Conservation (phyloP, 2,888 invertebrate genomes). For the Thyatira batis region DNA sequence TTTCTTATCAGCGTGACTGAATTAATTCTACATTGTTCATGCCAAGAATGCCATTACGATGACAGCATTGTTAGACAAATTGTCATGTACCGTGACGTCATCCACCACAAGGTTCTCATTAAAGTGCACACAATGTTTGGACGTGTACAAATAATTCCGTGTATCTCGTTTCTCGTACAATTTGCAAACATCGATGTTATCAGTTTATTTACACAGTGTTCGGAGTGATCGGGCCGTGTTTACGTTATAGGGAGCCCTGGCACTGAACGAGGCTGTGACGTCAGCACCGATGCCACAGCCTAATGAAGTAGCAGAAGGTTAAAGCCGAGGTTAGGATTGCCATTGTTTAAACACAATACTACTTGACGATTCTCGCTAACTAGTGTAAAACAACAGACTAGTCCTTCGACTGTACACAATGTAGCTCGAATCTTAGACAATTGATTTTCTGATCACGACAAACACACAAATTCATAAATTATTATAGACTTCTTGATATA, state of each 20-base stretch:
- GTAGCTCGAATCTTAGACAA: not conserved
- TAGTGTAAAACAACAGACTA: not conserved
- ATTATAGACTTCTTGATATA: no score
- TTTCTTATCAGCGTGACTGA: not conserved
- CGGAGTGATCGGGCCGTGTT: slow-evolving; percentile 53
- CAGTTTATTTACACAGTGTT: slow-evolving; percentile 50
- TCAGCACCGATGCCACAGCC: slow-evolving; percentile 40
- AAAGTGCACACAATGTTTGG: not conserved
- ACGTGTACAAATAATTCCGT: slow-evolving; percentile 6
- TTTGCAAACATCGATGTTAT: slow-evolving; percentile 32
- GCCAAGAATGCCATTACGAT: not conserved
- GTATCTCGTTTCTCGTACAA: slow-evolving; percentile 1
- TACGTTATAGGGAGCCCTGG: slow-evolving; percentile 63
- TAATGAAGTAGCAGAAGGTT: slow-evolving; percentile 38
- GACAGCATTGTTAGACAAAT: not conserved
- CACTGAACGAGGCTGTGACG: slow-evolving; percentile 63
- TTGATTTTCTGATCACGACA: no score
- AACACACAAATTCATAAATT: no score
- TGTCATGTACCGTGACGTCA: slow-evolving; percentile 1
- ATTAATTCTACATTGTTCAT: not conserved
- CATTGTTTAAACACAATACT: not conserved
- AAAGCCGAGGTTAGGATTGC: slow-evolving; percentile 21
- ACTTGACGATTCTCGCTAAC: not conserved
- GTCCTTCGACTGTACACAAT: not conserved
- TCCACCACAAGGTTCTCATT: slow-evolving; percentile 4